phyloP scores from a whole-genome alignment of 2,113 vertebrate species.

The Aplodontia rufa region DNA sequence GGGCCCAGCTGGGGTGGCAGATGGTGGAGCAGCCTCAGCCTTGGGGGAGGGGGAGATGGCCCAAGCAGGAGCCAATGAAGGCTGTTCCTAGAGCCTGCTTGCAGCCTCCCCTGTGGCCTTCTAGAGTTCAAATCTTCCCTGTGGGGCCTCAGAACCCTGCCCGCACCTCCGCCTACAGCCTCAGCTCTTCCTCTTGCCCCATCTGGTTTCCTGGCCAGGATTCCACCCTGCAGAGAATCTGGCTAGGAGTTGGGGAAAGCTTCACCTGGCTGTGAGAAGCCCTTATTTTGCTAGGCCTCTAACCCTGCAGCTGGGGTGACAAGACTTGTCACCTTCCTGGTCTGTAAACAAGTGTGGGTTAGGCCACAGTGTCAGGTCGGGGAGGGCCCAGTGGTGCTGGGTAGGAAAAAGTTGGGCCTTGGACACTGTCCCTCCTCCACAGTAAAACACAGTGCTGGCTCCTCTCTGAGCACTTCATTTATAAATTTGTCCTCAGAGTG shows the following conservation, averaged over 20 bases:
- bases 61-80: neutral
- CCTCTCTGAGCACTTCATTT: neutral
- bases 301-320: neutral
- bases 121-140: neutral
- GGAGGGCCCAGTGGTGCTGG: neutral
- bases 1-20: constrained; percentile 72
- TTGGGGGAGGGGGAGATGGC: neutral
- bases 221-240: neutral
- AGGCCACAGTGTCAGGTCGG: neutral
- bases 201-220: constrained; percentile 59
- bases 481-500: neutral
- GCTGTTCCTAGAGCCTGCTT: neutral
- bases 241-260: neutral
- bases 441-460: neutral
- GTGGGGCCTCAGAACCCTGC: neutral
- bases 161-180: neutral
- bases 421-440: neutral
- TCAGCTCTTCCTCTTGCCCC: constrained; percentile 15
- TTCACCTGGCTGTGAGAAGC: neutral
- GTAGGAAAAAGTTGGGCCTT: neutral
- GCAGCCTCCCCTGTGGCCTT: neutral
- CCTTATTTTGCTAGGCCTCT: neutral
- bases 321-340: neutral
- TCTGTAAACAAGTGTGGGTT: neutral
- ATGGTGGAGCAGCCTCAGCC: constrained; percentile 61